phyloP scores from a whole-genome alignment of 1,140 invertebrate species.

The Batillaria attramentaria region DNA sequence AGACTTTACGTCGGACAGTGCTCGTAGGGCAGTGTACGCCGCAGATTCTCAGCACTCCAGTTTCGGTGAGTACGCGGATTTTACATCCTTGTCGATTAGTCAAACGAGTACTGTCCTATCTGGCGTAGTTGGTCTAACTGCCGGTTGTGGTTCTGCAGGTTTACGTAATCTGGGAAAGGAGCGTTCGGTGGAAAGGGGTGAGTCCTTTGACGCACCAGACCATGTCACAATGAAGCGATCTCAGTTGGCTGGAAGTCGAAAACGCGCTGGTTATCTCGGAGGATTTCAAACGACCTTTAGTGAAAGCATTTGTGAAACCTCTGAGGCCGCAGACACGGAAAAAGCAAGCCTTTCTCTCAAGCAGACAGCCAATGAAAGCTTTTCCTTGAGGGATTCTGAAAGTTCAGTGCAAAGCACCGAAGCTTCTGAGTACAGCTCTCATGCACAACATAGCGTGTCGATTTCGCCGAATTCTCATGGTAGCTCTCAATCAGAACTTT shows the following conservation, averaged over 20 bases:
- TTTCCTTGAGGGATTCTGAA: too few species aligned
- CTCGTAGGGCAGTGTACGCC: background rate
- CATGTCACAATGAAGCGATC: conserved; percentile 7
- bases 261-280: background rate
- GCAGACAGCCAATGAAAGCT: too few species aligned
- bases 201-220: conserved; percentile 16
- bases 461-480: too few species aligned
- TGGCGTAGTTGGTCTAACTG: background rate
- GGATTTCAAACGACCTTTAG: background rate
- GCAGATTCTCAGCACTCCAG: background rate
- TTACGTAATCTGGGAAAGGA: background rate
- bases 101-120: background rate
- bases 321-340: too few species aligned
- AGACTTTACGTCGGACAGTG: background rate
- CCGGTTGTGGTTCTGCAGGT: background rate
- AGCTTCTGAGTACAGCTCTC: too few species aligned
- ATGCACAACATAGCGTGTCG: too few species aligned
- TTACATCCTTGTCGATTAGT: background rate
- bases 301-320: too few species aligned
- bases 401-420: too few species aligned
- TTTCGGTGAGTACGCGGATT: conserved; percentile 16
- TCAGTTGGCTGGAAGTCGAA: background rate
- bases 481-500: too few species aligned
- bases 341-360: too few species aligned
- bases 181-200: conserved; percentile 15